Percentiles rank a stretch among this genome's conserved stretches.
Conservation (phyloP, 2,888 invertebrate genomes). For the Campaea margaritaria region DNA sequence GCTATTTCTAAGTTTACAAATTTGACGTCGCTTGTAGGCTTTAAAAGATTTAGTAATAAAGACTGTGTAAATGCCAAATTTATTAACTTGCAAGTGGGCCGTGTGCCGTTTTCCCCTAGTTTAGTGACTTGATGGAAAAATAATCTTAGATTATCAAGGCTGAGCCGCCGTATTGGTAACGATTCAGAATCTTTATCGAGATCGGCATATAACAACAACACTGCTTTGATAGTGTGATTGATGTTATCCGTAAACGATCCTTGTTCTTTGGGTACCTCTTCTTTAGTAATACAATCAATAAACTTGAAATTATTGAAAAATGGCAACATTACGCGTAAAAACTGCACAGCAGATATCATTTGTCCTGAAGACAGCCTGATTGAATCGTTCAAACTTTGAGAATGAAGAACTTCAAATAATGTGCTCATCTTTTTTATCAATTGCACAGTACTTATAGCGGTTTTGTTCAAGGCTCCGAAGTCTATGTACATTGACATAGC, state of each 20-base stretch:
- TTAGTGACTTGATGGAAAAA: conserved; percentile 28
- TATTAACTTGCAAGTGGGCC: conserved; percentile 29
- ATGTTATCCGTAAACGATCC: conserved; percentile 16
- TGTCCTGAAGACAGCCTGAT: conserved; percentile 1
- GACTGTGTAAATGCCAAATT: conserved; percentile 29
- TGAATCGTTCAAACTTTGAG: conserved; percentile 13
- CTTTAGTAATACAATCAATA: not conserved
- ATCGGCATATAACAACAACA: conserved; percentile 20
- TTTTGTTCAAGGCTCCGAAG: conserved; percentile 13
- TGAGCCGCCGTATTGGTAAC: conserved; percentile 19
- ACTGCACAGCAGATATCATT: not conserved
- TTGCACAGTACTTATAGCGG: conserved; percentile 20
- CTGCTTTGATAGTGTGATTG: conserved; percentile 10
- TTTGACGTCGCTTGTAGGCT: conserved; percentile 6
- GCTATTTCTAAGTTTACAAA: conserved; percentile 10
- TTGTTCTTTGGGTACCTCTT: not conserved
- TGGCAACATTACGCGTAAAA: conserved; percentile 13
- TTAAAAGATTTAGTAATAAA: conserved; percentile 24
- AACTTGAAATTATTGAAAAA: conserved; percentile 20
- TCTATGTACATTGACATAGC: conserved; percentile 33
- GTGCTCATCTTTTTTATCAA: conserved; percentile 29
- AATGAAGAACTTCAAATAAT: conserved; percentile 22
- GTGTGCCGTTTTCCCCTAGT: conserved; percentile 16
- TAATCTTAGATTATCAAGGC: conserved; percentile 10
- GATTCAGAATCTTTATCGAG: conserved; percentile 1